phyloP scores from a whole-genome alignment of 2,888 invertebrate species.

The Diadromus collaris region DNA sequence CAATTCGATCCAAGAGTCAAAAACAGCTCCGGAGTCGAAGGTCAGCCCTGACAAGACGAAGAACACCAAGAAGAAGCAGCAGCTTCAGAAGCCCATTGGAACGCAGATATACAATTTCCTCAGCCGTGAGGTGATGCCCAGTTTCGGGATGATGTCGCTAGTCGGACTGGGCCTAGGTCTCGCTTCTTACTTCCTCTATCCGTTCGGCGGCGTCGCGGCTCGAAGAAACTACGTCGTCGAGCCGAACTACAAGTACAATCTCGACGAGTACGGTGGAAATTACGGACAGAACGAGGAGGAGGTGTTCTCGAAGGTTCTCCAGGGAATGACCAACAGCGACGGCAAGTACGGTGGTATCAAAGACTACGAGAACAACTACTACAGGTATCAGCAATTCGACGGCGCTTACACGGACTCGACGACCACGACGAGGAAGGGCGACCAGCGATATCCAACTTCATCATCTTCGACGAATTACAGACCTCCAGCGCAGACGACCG shows the following conservation, averaged over 20 bases:
- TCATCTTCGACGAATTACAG: constrained; percentile 66
- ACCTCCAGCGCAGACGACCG: constrained; percentile 68
- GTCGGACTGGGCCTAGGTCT: constrained; percentile 88
- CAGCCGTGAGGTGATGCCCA: constrained; percentile 90
- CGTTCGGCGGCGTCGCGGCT: constrained; percentile 85
- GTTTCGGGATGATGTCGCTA: constrained; percentile 87
- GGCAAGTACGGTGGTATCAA: constrained; percentile 63
- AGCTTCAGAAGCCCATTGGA: constrained; percentile 83
- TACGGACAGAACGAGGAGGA: constrained; percentile 89
- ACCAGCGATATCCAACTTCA: constrained; percentile 64
- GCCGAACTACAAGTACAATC: constrained; percentile 84
- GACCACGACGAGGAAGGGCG: constrained; percentile 77
- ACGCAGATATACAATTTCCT: constrained; percentile 90
- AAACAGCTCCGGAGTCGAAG: constrained; percentile 77
- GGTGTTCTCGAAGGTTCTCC: constrained; percentile 88
- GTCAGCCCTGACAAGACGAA: constrained; percentile 78
- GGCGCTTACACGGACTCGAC: constrained; percentile 77
- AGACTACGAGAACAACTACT: constrained; percentile 72
- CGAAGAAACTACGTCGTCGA: constrained; percentile 84
- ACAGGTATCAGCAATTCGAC: constrained; percentile 72
- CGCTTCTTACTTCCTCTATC: constrained; percentile 89
- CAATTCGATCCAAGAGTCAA: constrained; percentile 77
- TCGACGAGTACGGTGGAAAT: constrained; percentile 85
- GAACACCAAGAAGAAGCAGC: constrained; percentile 82
- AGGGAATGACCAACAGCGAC: constrained; percentile 83